These are phyloP conservation scores for Pseudeuparius sepicola DNA, from an alignment of 2,888 invertebrate species.

Conservation along the genomic window DNA sequence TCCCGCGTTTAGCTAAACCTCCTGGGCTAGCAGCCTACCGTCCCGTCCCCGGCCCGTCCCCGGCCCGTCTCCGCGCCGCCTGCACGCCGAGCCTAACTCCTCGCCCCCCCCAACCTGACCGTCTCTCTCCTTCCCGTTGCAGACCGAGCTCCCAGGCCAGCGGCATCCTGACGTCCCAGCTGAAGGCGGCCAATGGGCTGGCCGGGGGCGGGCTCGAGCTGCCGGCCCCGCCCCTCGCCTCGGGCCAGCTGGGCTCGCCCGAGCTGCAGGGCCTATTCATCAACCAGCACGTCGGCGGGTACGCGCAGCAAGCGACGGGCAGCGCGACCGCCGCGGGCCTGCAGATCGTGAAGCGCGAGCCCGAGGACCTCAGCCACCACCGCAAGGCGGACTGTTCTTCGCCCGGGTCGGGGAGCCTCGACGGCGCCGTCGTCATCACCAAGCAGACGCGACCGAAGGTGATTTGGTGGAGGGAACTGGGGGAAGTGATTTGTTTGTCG, in stretches of 20 bases:
- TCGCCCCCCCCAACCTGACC: too few relatives aligned
- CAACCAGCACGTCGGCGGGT: slow-evolving; percentile 53
- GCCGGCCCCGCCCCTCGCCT: slow-evolving; percentile 39
- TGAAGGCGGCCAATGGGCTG: slow-evolving; percentile 60
- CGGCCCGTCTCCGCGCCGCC: too few relatives aligned
- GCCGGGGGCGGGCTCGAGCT: slow-evolving; percentile 54
- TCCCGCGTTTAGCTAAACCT: too few relatives aligned
- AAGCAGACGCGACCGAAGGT: slow-evolving; percentile 49
- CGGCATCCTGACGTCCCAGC: slow-evolving; percentile 54
- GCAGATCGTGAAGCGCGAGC: slow-evolving; percentile 69
- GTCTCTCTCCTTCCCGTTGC: too few relatives aligned
- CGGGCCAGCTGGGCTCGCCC: slow-evolving; percentile 51
- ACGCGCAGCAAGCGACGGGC: slow-evolving; percentile 36
- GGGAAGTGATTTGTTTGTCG: slow-evolving; percentile 17
- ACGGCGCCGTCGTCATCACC: slow-evolving; percentile 49
- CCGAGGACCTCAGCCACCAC: slow-evolving; percentile 65
- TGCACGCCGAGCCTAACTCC: too few relatives aligned
- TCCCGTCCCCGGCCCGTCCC: too few relatives aligned
- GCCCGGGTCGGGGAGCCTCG: slow-evolving; percentile 40
- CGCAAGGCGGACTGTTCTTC: slow-evolving; percentile 56
- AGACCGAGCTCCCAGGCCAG: slow-evolving; percentile 40
- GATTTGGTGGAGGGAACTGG: slow-evolving; percentile 30
- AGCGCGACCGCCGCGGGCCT: slow-evolving; percentile 50
- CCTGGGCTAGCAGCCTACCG: too few relatives aligned
- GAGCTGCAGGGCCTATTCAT: slow-evolving; percentile 46